A percentile compares a stretch with the other conserved stretches of the same genome.
These are phyloP conservation scores for Antitype chi DNA, from an alignment of 2,888 invertebrate species.

Conservation along the genomic window DNA sequence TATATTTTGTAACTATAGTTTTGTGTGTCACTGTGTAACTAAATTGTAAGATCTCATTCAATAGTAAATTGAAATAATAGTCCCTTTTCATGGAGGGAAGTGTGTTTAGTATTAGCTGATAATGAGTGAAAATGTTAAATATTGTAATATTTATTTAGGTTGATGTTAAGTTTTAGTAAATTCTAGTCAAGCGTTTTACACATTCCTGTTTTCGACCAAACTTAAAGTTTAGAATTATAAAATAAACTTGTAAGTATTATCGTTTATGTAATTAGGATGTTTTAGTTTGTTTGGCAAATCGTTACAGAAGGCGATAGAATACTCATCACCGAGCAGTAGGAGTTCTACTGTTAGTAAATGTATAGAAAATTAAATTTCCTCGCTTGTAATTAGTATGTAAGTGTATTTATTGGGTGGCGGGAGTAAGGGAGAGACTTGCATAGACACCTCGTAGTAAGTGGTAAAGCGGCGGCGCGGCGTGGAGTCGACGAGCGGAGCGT, in stretches of 20 bases:
- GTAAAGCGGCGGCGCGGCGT: slow-evolving; percentile 66
- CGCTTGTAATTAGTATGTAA: slow-evolving; percentile 71
- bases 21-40: slow-evolving; percentile 76
- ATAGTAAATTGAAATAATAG: slow-evolving; percentile 77
- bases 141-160: slow-evolving; percentile 88
- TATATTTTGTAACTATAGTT: slow-evolving; percentile 68
- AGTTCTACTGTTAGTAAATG: slow-evolving; percentile 60
- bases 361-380: slow-evolving; percentile 70
- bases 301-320: slow-evolving; percentile 52
- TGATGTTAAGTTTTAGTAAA: slow-evolving; percentile 90
- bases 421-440: slow-evolving; percentile 64
- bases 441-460: slow-evolving; percentile 54
- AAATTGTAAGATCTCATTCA: slow-evolving; percentile 84
- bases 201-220: slow-evolving; percentile 91
- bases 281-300: slow-evolving; percentile 61
- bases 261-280: slow-evolving; percentile 67
- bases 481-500: slow-evolving; percentile 73
- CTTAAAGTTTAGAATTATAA: slow-evolving; percentile 80
- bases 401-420: slow-evolving; percentile 69
- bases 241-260: slow-evolving; percentile 59
- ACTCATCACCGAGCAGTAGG: slow-evolving; percentile 60
- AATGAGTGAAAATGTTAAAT: slow-evolving; percentile 82
- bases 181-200: slow-evolving; percentile 90
- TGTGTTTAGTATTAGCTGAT: slow-evolving; percentile 71
- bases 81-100: slow-evolving; percentile 64